Conservation (phyloP, 2,888 invertebrate species). For the Creontiades dilutus region DNA sequence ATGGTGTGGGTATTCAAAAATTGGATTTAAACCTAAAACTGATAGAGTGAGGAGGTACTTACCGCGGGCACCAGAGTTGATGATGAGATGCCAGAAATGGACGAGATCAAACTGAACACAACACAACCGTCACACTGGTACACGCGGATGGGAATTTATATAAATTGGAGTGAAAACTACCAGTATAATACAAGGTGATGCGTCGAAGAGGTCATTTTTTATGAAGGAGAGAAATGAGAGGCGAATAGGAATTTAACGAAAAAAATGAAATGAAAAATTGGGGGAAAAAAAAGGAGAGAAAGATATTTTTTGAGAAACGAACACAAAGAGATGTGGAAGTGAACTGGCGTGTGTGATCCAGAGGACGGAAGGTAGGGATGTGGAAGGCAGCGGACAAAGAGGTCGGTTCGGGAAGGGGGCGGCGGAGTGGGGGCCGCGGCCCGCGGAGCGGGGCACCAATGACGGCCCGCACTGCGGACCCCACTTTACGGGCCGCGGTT, state of each 20-base stretch:
- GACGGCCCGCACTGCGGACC: background rate
- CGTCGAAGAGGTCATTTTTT: background rate
- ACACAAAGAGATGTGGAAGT: constrained; percentile 55
- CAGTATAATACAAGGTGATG: background rate
- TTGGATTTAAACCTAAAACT: too few relatives aligned
- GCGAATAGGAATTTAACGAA: too few relatives aligned
- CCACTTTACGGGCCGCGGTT: background rate
- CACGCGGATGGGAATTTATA: constrained; percentile 37
- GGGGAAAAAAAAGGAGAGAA: constrained; percentile 37
- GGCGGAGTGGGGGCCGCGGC: background rate
- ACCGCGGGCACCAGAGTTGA: constrained; percentile 1
- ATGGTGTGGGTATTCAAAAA: too few relatives aligned
- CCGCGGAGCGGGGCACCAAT: constrained; percentile 11
- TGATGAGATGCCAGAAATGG: constrained; percentile 24
- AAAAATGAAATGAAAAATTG: background rate
- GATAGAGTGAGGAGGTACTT: background rate
- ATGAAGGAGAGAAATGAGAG: background rate
- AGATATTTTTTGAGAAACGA: constrained; percentile 40
- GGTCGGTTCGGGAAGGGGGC: constrained; percentile 53
- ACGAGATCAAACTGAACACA: constrained; percentile 53
- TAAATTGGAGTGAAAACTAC: constrained; percentile 21
- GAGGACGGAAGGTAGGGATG: constrained; percentile 61
- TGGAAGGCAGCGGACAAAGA: constrained; percentile 43
- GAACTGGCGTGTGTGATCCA: constrained; percentile 67
- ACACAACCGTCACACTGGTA: constrained; percentile 67